Evolutionary conservation across 2,888 invertebrate species (phyloP).

Genomic region (Dynastes tityus): DNA sequence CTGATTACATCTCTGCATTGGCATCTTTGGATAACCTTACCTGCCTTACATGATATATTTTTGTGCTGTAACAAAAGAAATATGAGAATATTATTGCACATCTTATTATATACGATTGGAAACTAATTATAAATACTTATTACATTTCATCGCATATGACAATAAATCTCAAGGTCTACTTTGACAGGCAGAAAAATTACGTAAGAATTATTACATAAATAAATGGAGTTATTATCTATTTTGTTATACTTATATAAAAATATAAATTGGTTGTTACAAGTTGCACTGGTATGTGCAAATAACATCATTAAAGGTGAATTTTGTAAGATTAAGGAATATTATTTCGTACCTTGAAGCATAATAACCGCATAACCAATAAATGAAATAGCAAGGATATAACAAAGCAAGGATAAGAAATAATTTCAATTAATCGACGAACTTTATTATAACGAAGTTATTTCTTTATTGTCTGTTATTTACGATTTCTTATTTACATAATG

Average conservation of each 20-base stretch:
- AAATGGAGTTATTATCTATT: neutral
- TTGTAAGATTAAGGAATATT: neutral
- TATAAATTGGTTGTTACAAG: neutral
- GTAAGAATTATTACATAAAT: neutral
- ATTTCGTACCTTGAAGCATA: neutral
- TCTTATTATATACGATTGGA: no score
- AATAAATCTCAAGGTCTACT: neutral
- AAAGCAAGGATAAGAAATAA: neutral
- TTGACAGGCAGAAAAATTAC: neutral
- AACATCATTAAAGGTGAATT: neutral
- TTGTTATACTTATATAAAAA: conserved; percentile 11
- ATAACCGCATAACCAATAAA: neutral
- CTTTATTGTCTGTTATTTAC: neutral
- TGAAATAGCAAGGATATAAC: neutral
- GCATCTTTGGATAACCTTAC: no score
- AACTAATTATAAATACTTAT: no score
- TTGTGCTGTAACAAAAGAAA: no score
- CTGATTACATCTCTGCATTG: no score
- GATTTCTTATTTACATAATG: neutral
- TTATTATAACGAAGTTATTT: conserved; percentile 1
- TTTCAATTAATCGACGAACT: neutral
- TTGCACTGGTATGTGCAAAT: neutral
- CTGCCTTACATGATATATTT: no score
- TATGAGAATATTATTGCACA: no score
- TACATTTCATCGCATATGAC: no score